A percentile compares a stretch with the other conserved stretches of the same genome.
Conservation (phyloP, 2,797 vertebrate genomes). For the Hylomyscus alleni region DNA sequence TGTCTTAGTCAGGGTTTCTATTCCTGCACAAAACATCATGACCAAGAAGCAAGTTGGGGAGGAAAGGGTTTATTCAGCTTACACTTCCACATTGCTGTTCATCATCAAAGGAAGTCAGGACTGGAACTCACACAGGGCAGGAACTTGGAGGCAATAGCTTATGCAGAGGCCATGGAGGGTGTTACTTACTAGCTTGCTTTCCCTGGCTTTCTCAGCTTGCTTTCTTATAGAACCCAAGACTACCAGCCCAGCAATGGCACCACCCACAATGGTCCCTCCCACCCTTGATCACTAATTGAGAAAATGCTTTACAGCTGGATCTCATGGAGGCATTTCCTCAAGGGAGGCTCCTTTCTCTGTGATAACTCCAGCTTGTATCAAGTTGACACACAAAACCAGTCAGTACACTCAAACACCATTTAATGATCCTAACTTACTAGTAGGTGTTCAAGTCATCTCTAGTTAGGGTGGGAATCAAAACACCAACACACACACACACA, state of each 20-base stretch:
- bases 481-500: background rate
- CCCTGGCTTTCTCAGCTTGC: background rate
- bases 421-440: background rate
- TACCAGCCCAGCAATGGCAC: background rate
- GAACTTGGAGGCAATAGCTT: background rate
- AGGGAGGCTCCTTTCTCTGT: background rate
- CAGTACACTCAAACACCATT: background rate
- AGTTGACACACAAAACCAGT: background rate
- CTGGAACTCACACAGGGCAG: background rate
- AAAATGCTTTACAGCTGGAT: background rate
- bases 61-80: background rate
- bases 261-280: background rate
- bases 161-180: background rate
- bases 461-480: background rate
- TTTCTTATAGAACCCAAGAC: background rate
- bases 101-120: background rate
- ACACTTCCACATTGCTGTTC: background rate
- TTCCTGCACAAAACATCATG: background rate
- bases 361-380: background rate
- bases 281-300: background rate
- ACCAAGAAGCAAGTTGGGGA: background rate
- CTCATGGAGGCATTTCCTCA: background rate
- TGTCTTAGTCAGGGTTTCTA: background rate
- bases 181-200: background rate
- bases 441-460: background rate